These are phyloP conservation scores for Drosophila koepferae DNA, from an alignment of 2,888 invertebrate species.

Conservation along the genomic window DNA sequence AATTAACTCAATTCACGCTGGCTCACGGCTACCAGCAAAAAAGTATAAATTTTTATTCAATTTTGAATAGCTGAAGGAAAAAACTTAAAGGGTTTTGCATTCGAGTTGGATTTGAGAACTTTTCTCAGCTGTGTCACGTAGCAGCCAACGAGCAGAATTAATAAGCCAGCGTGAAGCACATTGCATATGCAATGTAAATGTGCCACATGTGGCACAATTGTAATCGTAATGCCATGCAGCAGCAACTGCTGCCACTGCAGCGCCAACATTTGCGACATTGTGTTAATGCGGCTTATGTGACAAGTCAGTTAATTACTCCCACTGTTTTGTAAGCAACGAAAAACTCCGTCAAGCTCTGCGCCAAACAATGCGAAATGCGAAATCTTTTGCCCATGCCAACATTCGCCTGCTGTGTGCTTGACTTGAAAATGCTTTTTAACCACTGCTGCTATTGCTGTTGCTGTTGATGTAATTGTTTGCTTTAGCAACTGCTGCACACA, in stretches of 20 bases:
- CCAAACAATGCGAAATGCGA: constrained; percentile 46
- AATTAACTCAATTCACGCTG: constrained; percentile 67
- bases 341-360: constrained; percentile 59
- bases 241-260: constrained; percentile 19
- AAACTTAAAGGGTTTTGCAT: neutral
- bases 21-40: constrained; percentile 33
- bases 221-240: constrained; percentile 71
- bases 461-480: neutral
- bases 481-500: constrained; percentile 6
- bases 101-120: neutral
- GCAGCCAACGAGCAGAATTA: constrained; percentile 38
- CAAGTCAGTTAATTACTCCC: constrained; percentile 77
- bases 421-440: constrained; percentile 73
- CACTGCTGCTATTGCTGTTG: constrained; percentile 30
- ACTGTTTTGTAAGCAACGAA: constrained; percentile 54
- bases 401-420: constrained; percentile 60
- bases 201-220: constrained; percentile 65
- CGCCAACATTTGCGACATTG: constrained; percentile 72
- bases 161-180: constrained; percentile 45
- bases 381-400: neutral
- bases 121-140: constrained; percentile 38
- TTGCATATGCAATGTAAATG: constrained; percentile 64
- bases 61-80: constrained; percentile 22
- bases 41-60: constrained; percentile 54
- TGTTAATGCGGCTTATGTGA: constrained; percentile 82